These are phyloP conservation scores for Mythimna vitellina DNA, from an alignment of 2,888 invertebrate species.

Conservation along the genomic window DNA sequence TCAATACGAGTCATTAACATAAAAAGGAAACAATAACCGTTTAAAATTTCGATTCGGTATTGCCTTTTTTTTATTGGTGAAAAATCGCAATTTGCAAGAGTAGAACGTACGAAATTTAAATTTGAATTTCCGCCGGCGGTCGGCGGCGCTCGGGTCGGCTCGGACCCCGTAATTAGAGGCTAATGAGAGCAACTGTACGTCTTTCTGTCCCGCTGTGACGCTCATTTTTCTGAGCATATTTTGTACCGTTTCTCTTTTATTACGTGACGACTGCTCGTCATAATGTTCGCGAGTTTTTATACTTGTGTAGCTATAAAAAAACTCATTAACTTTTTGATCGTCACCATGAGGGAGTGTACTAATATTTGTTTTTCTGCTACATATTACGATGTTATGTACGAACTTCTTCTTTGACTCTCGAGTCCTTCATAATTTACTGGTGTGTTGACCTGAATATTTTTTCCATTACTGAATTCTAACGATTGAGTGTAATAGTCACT, in stretches of 20 bases:
- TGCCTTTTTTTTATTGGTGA: constrained; percentile 85
- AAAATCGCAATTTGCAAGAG: constrained; percentile 86
- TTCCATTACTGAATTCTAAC: constrained; percentile 59
- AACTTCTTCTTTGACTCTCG: constrained; percentile 58
- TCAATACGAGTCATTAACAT: constrained; percentile 88
- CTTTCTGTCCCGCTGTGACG: constrained; percentile 74
- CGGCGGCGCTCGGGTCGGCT: constrained; percentile 66
- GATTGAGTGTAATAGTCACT: constrained; percentile 61
- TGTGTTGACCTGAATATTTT: constrained; percentile 62
- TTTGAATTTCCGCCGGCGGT: constrained; percentile 85
- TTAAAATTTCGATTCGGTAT: constrained; percentile 87
- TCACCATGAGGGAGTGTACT: constrained; percentile 66
- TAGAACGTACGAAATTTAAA: constrained; percentile 83
- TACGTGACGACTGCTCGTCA: constrained; percentile 78
- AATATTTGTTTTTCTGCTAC: constrained; percentile 68
- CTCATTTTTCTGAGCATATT: constrained; percentile 77
- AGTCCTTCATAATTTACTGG: constrained; percentile 56
- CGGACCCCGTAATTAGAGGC: constrained; percentile 85
- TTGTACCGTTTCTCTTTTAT: constrained; percentile 78
- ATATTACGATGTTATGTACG: constrained; percentile 56
- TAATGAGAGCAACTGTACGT: constrained; percentile 83
- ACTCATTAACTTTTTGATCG: constrained; percentile 76
- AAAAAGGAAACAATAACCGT: constrained; percentile 90
- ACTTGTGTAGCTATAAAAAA: constrained; percentile 71
- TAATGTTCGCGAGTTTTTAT: constrained; percentile 71